Evolutionary conservation across 1,140 invertebrate species (phyloP), one percentile per base, ranked within the genome.

Genomic region (Agraylea sexmaculata): DNA sequence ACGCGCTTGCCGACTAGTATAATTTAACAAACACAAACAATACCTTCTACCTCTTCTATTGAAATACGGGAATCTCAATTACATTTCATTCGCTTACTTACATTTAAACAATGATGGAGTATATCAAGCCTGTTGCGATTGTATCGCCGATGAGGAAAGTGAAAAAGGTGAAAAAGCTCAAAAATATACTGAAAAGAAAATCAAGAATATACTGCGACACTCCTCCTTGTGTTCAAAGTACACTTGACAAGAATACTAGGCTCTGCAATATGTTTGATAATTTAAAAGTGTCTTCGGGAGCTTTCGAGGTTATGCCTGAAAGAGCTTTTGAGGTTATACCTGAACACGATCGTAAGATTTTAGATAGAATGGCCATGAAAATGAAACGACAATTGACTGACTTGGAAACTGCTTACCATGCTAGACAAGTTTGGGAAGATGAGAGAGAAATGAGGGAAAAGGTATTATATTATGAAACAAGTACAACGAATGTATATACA

Each of bases 121-220:
- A 32, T 2, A 19, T 31, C 20, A 43, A 41, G 29, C 45, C 45
- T 4, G 37, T 47, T 27, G 45, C 45, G 4, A 32, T 47, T n/a
- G 45, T 47, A 7, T 43, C 45, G 4, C 45, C 45, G 11, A 47
- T 47, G 45, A 47, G 41, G 38, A 47, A 43, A 25, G n/a, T 33
- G 32, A 22, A 33, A 5, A 47, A 47, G 29, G 21, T 18, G 35
- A 40, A 28, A 12, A 46, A 46, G 5, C 27, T 15, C 31, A 40
- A 42, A 29, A 43, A n/a, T 19, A 40, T 27, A 16, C 37, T 38
- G 28, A 38, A 22, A 38, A 37, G 12, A 13, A 13, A 11, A 12
- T 20, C n/a, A 47, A 43, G 22, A 37, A 28, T n/a, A n/a, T n/a
- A n/a, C 27, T 18, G 18, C n/a, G 21, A 23, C 17, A 34, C 16